These are phyloP conservation scores for Astatoreochromis straeleni DNA, from an alignment of 2,113 vertebrate genomes.

Conservation along the genomic window DNA sequence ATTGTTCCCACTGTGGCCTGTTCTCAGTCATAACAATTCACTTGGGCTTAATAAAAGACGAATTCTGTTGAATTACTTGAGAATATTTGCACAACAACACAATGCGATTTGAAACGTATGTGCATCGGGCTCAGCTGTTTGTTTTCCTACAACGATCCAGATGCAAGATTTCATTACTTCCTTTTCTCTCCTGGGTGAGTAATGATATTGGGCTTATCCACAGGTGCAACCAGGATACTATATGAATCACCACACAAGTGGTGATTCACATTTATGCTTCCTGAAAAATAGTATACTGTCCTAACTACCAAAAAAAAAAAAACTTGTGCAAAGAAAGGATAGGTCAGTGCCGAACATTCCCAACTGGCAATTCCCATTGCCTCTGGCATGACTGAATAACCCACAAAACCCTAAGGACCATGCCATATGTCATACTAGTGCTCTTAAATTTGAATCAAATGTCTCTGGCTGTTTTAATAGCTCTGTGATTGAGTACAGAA, in stretches of 20 bases:
- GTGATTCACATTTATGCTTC: not conserved
- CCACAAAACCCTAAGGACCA: conserved; percentile 23
- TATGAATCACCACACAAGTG: conserved; percentile 41
- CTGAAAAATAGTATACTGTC: not conserved
- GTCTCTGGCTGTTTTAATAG: conserved; percentile 16
- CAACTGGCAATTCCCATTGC: conserved; percentile 11
- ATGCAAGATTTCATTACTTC: conserved; percentile 54
- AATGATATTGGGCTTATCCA: conserved; percentile 41
- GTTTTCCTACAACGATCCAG: conserved; percentile 31
- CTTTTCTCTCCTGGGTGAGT: conserved; percentile 37
- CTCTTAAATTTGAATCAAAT: conserved; percentile 45
- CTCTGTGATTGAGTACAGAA: not conserved
- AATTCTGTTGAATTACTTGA: conserved; percentile 18
- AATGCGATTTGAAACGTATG: conserved; percentile 4
- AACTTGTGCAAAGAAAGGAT: conserved; percentile 15
- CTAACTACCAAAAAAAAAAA: not conserved
- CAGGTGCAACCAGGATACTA: conserved; percentile 47
- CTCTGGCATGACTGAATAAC: conserved; percentile 17
- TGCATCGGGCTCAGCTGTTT: not conserved
- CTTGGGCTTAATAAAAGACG: conserved; percentile 39
- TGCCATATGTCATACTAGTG: conserved; percentile 16
- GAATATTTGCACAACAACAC: conserved; percentile 62
- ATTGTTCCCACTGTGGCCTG: conserved; percentile 11
- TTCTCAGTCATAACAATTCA: conserved; percentile 38
- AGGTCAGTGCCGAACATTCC: conserved; percentile 7